These are phyloP conservation scores for Nephrotoma flavescens DNA, from an alignment of 2,888 invertebrate genomes.

Conservation along the genomic window DNA sequence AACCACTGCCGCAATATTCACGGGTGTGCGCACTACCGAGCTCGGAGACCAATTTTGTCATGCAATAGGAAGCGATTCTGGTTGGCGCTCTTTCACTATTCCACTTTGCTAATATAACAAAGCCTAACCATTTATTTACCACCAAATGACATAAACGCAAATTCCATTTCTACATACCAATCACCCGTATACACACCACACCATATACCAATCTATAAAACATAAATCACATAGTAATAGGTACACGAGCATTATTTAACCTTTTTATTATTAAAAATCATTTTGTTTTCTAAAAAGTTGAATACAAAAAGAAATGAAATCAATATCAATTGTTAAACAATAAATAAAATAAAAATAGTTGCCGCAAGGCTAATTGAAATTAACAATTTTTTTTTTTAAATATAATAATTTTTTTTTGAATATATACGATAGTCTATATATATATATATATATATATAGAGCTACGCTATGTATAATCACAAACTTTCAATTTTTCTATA, in stretches of 20 bases:
- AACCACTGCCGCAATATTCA: no score
- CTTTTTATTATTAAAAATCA: background rate
- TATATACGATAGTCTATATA: background rate
- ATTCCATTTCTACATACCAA: background rate
- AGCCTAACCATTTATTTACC: background rate
- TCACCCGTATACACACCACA: no score
- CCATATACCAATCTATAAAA: no score
- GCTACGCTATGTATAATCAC: background rate
- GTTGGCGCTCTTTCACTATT: no score
- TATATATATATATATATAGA: no score
- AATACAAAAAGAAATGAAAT: background rate
- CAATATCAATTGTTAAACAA: background rate
- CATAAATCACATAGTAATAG: background rate
- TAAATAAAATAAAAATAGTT: background rate
- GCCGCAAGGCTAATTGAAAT: background rate
- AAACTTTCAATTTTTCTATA: background rate
- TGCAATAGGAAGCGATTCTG: no score
- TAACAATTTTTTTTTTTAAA: background rate
- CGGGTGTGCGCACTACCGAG: no score
- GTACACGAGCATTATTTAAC: background rate
- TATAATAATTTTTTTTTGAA: background rate
- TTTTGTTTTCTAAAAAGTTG: background rate
- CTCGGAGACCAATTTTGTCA: no score
- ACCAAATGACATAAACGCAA: background rate
- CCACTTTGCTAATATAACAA: background rate